phyloP scores from a whole-genome alignment of 1,140 invertebrate genomes.

The Brachionus manjavacas region DNA sequence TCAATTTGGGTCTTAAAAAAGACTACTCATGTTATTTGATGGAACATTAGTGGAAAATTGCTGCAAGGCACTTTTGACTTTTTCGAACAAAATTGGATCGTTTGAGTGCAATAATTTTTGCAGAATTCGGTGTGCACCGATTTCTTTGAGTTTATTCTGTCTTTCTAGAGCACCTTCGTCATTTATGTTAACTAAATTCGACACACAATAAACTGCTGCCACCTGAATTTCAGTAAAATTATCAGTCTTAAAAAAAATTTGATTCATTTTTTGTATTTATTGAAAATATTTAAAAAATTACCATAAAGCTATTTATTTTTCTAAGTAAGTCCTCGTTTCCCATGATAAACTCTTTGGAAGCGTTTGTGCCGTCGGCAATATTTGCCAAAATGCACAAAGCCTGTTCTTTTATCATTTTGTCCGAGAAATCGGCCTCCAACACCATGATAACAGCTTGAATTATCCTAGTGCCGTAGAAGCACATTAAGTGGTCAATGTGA shows the following conservation, averaged over 20 bases:
- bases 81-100: constrained; percentile 39
- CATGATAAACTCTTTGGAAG: constrained; percentile 33
- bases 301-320: constrained; percentile 37
- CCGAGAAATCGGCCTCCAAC: not conserved
- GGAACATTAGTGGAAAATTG: constrained; percentile 22
- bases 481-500: constrained; percentile 40
- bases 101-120: constrained; percentile 38
- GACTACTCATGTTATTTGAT: constrained; percentile 7
- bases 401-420: constrained; percentile 29
- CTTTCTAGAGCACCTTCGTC: constrained; percentile 31
- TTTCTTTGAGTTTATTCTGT: constrained; percentile 36
- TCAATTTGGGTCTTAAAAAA: not conserved
- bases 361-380: constrained; percentile 9
- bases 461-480: not conserved
- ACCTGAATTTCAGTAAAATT: constrained; percentile 29
- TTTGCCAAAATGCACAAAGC: constrained; percentile 39
- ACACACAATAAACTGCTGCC: constrained; percentile 29
- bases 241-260: not conserved
- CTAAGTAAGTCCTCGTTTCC: constrained; percentile 33
- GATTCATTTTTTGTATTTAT: no score
- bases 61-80: constrained; percentile 30
- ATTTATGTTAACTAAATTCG: not conserved
- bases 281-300: not conserved
- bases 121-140: constrained; percentile 30
- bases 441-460: constrained; percentile 42